Percentiles rank a stretch among this genome's conserved stretches.
Conservation (phyloP, 2,797 vertebrate species). For the Hydrocynus forskahlii region DNA sequence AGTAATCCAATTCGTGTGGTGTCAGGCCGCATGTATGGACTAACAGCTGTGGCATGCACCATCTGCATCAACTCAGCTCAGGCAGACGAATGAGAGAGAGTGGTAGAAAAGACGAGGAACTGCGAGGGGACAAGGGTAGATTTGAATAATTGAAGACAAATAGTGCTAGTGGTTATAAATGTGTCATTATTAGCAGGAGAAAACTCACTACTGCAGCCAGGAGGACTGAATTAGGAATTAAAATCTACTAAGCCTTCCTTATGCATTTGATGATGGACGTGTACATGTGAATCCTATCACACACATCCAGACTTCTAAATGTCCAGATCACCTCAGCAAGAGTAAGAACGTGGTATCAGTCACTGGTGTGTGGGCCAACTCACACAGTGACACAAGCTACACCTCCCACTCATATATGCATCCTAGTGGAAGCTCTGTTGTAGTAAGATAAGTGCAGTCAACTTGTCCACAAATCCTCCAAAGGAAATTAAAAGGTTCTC, state of each 20-base stretch:
- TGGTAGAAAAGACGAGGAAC: constrained; percentile 18
- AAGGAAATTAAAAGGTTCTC: constrained; percentile 2
- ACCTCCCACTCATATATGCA: background rate
- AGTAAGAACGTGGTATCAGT: background rate
- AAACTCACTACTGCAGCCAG: constrained; percentile 51
- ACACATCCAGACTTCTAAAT: background rate
- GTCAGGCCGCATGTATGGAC: constrained; percentile 53
- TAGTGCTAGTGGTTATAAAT: constrained; percentile 62
- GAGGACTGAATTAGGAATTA: constrained; percentile 48
- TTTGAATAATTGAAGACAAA: constrained; percentile 63
- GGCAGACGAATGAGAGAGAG: constrained; percentile 13
- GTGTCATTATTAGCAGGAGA: constrained; percentile 60
- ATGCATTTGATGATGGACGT: background rate
- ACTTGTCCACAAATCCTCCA: constrained; percentile 13
- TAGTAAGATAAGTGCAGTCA: constrained; percentile 3
- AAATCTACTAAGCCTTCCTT: background rate
- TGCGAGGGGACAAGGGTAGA: constrained; percentile 43
- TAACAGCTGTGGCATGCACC: constrained; percentile 55
- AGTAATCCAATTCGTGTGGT: constrained; percentile 63
- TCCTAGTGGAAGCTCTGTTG: no score
- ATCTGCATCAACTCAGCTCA: constrained; percentile 35
- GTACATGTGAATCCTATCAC: background rate
- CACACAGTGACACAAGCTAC: background rate
- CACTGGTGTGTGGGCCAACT: background rate
- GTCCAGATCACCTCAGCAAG: background rate